Evolutionary conservation across 2,113 vertebrate species (phyloP).

Genomic region (Pseudopodoces humilis): DNA sequence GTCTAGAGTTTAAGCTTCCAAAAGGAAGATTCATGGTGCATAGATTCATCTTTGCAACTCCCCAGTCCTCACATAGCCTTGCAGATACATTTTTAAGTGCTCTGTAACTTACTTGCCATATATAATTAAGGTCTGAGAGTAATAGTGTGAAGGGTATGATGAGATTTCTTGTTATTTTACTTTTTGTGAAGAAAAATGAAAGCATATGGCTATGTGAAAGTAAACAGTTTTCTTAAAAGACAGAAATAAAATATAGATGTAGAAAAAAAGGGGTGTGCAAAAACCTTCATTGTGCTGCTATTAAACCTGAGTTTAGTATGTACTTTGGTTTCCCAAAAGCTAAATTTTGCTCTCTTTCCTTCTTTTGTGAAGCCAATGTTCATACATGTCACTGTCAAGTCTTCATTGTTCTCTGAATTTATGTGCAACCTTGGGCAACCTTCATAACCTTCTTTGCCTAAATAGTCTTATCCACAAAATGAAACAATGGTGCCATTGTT

Average conservation of each 20-base stretch:
- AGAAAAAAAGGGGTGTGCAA: neutral
- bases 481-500: rapidly evolving
- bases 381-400: neutral
- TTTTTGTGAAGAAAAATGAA: neutral
- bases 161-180: neutral
- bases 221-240: neutral
- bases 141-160: neutral
- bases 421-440: neutral
- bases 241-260: neutral
- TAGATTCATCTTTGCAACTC: neutral
- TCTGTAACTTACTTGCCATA: neutral
- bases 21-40: neutral
- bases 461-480: neutral
- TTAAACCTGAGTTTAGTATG: neutral
- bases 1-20: neutral
- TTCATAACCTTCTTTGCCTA: neutral
- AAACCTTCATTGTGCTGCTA: neutral
- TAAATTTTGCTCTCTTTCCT: neutral
- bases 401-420: neutral
- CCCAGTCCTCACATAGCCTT: neutral
- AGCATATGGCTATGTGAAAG: rapidly evolving
- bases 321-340: neutral
- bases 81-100: neutral
- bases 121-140: neutral
- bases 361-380: neutral